Conservation (phyloP, 2,797 vertebrate species). For the Melanotaenia boesemani region DNA sequence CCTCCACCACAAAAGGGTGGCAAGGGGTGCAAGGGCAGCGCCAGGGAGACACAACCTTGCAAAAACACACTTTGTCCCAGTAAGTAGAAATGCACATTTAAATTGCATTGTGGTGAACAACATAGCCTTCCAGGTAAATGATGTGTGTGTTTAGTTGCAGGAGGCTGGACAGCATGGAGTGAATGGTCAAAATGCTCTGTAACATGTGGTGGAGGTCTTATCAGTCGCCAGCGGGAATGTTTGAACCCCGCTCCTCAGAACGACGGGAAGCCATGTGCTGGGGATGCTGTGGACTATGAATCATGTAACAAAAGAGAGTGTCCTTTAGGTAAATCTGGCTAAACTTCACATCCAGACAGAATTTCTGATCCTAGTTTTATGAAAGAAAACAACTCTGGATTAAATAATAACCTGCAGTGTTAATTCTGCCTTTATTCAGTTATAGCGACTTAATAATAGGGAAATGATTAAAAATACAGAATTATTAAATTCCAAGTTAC, state of each 20-base stretch:
- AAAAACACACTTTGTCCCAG: conserved; percentile 74
- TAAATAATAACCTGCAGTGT: conserved; percentile 12
- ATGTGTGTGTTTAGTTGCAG: conserved; percentile 84
- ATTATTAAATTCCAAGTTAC: not conserved
- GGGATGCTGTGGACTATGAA: conserved; percentile 88
- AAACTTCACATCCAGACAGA: conserved; percentile 9
- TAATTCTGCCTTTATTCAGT: conserved; percentile 31
- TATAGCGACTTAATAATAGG: conserved; percentile 13
- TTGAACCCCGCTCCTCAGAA: conserved; percentile 89
- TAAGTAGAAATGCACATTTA: conserved; percentile 47
- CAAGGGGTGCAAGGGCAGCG: conserved; percentile 86
- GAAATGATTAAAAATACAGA: conserved; percentile 16
- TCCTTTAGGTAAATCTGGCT: conserved; percentile 86
- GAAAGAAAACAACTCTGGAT: conserved; percentile 26
- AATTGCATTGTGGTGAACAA: not conserved
- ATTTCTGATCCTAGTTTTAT: conserved; percentile 24
- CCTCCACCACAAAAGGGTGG: conserved; percentile 91
- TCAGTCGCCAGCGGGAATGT: conserved; percentile 88
- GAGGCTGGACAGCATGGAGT: conserved; percentile 94
- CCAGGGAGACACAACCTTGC: conserved; percentile 86
- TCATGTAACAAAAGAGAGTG: conserved; percentile 90
- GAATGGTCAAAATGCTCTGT: conserved; percentile 91
- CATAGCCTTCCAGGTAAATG: conserved; percentile 8
- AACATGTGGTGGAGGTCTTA: conserved; percentile 92
- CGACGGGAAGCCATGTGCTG: conserved; percentile 89